Evolutionary conservation across 2,113 vertebrate genomes (phyloP), one percentile per base, ranked within the genome.

Genomic region (Paracanthobrama guichenoti): DNA sequence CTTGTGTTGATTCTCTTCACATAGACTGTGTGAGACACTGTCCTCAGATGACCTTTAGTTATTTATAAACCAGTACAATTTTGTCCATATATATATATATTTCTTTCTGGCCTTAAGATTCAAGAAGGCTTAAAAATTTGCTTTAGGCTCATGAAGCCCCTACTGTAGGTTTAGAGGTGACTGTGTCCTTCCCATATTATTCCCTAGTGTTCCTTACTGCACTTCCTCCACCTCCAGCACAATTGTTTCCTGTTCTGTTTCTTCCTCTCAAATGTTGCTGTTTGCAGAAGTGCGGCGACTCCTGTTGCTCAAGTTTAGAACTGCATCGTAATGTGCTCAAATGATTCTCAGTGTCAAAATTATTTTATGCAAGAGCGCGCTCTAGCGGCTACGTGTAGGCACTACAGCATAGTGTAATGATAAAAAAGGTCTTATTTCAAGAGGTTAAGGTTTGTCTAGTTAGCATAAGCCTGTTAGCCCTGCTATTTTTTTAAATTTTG

Each of bases 221-320:
- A 44, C 50, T 57, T 57, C 35, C 60, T 50, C 16, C 5, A 57
- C 20, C 50, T 78, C 75, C 59, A 20, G 12, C 57, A 50, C 57
- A 73, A 46, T 46, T 46, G 69, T 72, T 72, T 72, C 69, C 26
- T 18, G 22, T 66, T 13, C 26, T 12, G 22, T 18, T 16, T 28
- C 28, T 26, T 59, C 6, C 10, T 16, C n/a, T 46, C 31, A 28
- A 2, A 24, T 79, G 11, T 28, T 42, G 44, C 60, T 50, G 20
- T 46, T 60, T 46, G 35, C 3, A 55, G 46, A 16, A 9, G 10
- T 20, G 57, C 62, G 11, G 79, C 39, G 76, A 79, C 57, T 44
- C 26, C 81, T 80, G 35, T 59, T 86, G 76, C 20, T 62, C 22
- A 53, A 12, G 7, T n/a, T 28, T 28, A 55, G 7, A 55, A 72